Evolutionary conservation across 2,113 vertebrate species (phyloP).

Genomic region (Cottus gobio): DNA sequence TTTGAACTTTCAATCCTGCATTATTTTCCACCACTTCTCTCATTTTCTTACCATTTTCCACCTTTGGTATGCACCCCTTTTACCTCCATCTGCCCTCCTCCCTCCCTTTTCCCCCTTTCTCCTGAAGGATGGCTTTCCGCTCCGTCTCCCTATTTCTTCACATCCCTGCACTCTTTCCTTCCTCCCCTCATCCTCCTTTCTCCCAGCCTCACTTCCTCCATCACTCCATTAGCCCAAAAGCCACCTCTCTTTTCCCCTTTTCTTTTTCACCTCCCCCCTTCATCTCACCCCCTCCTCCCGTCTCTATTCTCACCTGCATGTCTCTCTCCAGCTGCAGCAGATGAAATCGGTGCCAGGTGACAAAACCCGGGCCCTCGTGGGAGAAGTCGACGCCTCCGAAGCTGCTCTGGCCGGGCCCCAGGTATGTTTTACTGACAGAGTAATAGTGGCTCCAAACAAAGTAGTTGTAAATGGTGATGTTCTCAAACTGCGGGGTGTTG

Average conservation of each 20-base stretch:
- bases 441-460: slow-evolving; percentile 99
- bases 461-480: slow-evolving; percentile 96
- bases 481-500: slow-evolving; percentile 91
- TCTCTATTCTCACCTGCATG: slow-evolving; percentile 87
- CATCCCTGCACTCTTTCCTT: slow-evolving; percentile 15
- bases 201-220: slow-evolving; percentile 1
- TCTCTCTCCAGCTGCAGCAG: slow-evolving; percentile 94
- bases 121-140: neutral
- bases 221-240: slow-evolving; percentile 17
- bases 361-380: slow-evolving; percentile 97
- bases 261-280: neutral
- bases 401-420: slow-evolving; percentile 89
- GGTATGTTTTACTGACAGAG: slow-evolving; percentile 95
- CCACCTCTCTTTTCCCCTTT: neutral
- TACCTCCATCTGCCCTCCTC: neutral
- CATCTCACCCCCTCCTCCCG: neutral
- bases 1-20: neutral
- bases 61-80: neutral
- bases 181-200: neutral
- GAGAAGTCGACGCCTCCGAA: slow-evolving; percentile 95
- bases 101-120: neutral
- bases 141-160: slow-evolving; percentile 1
- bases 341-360: slow-evolving; percentile 97
- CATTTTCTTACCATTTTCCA: neutral
- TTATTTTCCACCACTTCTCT: neutral